Conservation (phyloP, 2,797 vertebrate species). For the Ptychadena robeensis region DNA sequence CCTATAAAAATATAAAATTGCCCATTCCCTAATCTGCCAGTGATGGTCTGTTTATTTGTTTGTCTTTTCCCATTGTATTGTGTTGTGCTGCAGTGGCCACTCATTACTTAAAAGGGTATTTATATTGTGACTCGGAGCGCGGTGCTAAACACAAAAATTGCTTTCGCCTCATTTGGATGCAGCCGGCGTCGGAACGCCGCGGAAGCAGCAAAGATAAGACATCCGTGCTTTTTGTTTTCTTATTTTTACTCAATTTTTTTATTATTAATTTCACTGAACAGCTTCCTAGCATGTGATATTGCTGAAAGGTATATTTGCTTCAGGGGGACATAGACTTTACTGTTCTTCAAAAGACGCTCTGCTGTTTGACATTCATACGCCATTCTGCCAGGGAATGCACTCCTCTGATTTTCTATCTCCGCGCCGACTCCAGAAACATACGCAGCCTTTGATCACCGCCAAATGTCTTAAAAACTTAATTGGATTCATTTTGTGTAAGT, state of each 20-base stretch:
- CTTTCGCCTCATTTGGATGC: conserved; percentile 47
- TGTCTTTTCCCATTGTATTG: not conserved
- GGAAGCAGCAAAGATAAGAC: conserved; percentile 22
- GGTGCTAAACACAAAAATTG: conserved; percentile 23
- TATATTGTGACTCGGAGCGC: conserved; percentile 32
- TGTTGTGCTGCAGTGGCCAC: conserved; percentile 11
- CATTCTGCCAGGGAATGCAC: not conserved
- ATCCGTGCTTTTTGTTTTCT: not conserved
- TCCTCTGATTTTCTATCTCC: conserved; percentile 1
- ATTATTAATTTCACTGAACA: not conserved
- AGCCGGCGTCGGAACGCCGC: conserved; percentile 8
- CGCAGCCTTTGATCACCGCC: not conserved
- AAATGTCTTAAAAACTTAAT: conserved; percentile 13
- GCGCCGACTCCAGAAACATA: not conserved
- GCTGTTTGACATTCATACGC: conserved; percentile 12
- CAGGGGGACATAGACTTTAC: not conserved
- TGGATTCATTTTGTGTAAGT: conserved; percentile 4
- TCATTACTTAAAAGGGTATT: conserved; percentile 50
- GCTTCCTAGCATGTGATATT: conserved; percentile 13
- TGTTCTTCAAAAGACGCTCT: not conserved
- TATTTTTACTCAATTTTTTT: not conserved
- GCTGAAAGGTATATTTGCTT: not conserved
- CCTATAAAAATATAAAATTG: conserved; percentile 38
- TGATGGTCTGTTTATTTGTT: conserved; percentile 30
- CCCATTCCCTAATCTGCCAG: conserved; percentile 14